phyloP scores from a whole-genome alignment of 2,888 invertebrate genomes.

The Harmothoe impar region DNA sequence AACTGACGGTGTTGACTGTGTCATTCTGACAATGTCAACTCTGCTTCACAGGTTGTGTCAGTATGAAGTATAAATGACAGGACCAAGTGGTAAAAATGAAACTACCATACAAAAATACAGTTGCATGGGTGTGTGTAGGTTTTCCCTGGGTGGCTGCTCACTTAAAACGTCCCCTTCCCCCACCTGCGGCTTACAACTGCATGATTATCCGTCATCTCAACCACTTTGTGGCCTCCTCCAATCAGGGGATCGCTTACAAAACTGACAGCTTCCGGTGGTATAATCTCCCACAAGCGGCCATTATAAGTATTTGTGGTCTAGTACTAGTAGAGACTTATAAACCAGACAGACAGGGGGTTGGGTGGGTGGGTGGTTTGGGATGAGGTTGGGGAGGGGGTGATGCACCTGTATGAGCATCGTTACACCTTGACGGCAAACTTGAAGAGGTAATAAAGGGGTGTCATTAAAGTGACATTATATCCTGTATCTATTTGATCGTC shows the following conservation, averaged over 20 bases:
- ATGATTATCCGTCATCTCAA: not conserved
- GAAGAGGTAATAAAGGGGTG: not conserved
- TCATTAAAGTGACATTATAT: conserved; percentile 22
- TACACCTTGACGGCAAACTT: not conserved
- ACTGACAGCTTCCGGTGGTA: conserved; percentile 25
- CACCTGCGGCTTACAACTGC: not conserved
- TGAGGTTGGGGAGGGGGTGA: not conserved
- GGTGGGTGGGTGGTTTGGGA: not conserved
- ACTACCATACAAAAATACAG: too few species aligned
- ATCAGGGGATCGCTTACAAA: not conserved
- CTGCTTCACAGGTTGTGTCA: too few species aligned
- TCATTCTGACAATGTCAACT: too few species aligned
- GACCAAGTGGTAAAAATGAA: too few species aligned
- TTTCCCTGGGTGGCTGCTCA: not conserved
- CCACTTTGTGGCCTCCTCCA: conserved; percentile 35
- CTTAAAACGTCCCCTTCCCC: not conserved
- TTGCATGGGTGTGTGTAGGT: too few species aligned
- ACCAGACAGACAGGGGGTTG: not conserved
- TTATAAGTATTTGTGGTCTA: not conserved
- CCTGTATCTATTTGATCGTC: not conserved
- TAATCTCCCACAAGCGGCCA: not conserved
- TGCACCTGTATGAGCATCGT: conserved; percentile 29
- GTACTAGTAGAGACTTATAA: too few species aligned
- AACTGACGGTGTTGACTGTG: too few species aligned
- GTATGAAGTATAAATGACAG: too few species aligned